Evolutionary conservation across 2,113 vertebrate species (phyloP).

Genomic region (Halcyon senegalensis): DNA sequence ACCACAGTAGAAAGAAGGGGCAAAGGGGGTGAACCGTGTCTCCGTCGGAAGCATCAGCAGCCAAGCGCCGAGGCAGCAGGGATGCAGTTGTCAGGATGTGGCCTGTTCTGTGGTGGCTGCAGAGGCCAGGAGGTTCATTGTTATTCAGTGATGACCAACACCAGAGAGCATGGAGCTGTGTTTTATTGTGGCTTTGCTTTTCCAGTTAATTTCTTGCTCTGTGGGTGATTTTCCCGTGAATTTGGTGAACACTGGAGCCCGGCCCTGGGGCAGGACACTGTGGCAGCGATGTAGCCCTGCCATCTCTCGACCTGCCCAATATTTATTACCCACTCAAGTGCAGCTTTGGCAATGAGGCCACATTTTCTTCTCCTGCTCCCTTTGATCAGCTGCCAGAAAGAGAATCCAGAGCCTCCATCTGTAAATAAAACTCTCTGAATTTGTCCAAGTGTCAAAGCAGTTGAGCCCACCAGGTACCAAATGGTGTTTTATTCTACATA

Average conservation of each 20-base stretch:
- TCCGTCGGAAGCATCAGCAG: not conserved
- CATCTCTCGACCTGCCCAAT: not conserved
- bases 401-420: not conserved
- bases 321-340: not conserved
- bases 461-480: not conserved
- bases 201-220: not conserved
- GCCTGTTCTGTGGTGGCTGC: not conserved
- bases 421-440: not conserved
- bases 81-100: not conserved
- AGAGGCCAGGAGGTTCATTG: not conserved
- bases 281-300: not conserved
- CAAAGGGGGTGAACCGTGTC: not conserved
- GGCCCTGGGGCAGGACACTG: not conserved
- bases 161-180: not conserved
- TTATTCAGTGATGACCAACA: not conserved
- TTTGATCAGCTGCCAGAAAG: not conserved
- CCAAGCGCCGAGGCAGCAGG: fast-evolving
- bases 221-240: not conserved
- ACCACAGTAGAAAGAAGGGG: not conserved
- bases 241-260: not conserved
- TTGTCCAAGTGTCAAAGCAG: conserved; percentile 6
- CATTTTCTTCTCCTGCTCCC: not conserved
- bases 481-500: not conserved
- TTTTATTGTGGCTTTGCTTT: not conserved
- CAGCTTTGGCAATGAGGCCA: not conserved